Evolutionary conservation across 2,113 vertebrate genomes (phyloP).

Genomic region (Corythoichthys haematopterus): DNA sequence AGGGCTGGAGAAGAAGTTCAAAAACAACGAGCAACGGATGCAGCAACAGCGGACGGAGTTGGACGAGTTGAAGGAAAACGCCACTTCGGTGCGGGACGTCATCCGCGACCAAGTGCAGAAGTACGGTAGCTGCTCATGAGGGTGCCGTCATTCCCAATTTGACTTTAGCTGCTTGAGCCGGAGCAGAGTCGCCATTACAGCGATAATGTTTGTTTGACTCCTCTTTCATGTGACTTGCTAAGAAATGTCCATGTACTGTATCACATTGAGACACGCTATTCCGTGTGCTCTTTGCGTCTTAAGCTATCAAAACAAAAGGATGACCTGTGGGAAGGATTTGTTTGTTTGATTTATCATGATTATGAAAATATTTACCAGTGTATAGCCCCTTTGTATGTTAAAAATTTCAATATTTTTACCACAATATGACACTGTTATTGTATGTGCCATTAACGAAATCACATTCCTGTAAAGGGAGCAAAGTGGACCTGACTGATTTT

Average conservation of each 20-base stretch:
- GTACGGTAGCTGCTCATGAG: conserved; percentile 69
- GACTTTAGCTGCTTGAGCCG: conserved; percentile 26
- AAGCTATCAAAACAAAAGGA: conserved; percentile 34
- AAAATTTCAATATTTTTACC: conserved; percentile 19
- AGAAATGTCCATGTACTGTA: conserved; percentile 37
- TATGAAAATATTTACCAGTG: neutral
- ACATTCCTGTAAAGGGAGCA: conserved; percentile 26
- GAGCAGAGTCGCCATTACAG: conserved; percentile 8
- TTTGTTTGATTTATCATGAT: neutral
- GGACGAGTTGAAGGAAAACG: conserved; percentile 65
- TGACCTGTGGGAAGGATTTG: conserved; percentile 26
- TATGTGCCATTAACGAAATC: neutral
- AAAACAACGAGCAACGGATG: conserved; percentile 71
- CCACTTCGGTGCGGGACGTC: conserved; percentile 59
- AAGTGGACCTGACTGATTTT: conserved; percentile 10
- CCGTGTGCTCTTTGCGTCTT: conserved; percentile 16
- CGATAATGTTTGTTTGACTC: neutral
- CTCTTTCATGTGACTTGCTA: neutral
- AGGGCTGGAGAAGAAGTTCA: conserved; percentile 77
- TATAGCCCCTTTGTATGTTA: conserved; percentile 2
- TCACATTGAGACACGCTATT: conserved; percentile 12
- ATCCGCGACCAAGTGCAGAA: conserved; percentile 61
- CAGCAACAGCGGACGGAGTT: conserved; percentile 65
- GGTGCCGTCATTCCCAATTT: neutral
- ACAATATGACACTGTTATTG: conserved; percentile 13